Evolutionary conservation across 2,113 vertebrate species (phyloP), one percentile per base, ranked within the genome.

Genomic region (Thymallus thymallus): DNA sequence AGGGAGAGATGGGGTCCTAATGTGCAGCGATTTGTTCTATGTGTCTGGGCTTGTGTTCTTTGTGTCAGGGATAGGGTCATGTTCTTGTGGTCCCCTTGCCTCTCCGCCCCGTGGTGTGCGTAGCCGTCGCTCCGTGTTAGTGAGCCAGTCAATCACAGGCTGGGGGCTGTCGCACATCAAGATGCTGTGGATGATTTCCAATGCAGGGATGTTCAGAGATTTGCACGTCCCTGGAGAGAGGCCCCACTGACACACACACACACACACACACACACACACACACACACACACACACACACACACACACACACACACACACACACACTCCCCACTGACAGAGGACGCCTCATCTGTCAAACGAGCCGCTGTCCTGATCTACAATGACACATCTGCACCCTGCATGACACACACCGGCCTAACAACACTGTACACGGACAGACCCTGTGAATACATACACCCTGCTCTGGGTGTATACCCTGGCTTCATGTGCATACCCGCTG

Each of bases 341-440:
- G 77, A 84, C 83, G 85, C 78, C 85, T 89, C 87, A 91, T 89
- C 90, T 91, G 89, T 91, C 90, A 91, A 76, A 74, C 72, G 78
- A 82, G 82, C 81, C 72, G 60, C 78, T 63, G 80, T 71, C 70
- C 56, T 83, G 70, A 91, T 88, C 79, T 72, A 72, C 82, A 76
- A 5, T 89, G 91, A 92, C 91, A 91, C 84, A 85, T 85, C 87
- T 74, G 81, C 73, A 32, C 60, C 22, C 60, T 76, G 45, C 56
- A 56, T 14, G 24, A 60, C 41, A 76, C 71, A 69, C 71, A 66
- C 58, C 24, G n/a, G 80, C 73, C 62, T 84, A 82, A 83, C 81
- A 6, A 20, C 22, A 18, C 48, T 51, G 48, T 51, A 89, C 84
- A 85, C 80, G 77, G 80, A 81, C 82, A 73, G 76, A 69, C 77